Percentiles rank a stretch among this genome's conserved stretches.
These are phyloP conservation scores for Mylabris phalerata DNA, from an alignment of 1,140 invertebrate species.

Conservation along the genomic window DNA sequence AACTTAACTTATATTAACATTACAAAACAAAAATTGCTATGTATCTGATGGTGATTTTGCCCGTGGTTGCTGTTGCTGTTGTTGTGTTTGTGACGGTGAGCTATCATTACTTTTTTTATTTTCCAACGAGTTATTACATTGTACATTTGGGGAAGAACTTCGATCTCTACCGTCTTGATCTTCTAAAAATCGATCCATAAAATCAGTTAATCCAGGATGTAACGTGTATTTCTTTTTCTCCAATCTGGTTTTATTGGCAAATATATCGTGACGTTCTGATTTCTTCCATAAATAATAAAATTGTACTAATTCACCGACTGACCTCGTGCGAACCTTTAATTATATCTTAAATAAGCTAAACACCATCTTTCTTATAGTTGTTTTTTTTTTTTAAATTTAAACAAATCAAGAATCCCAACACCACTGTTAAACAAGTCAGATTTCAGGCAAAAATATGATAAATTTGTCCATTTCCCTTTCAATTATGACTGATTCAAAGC, in stretches of 20 bases:
- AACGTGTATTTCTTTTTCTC: constrained; percentile 84
- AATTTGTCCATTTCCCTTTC: no score
- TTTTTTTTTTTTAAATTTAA: no score
- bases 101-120: constrained; percentile 13
- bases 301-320: constrained; percentile 94
- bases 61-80: neutral
- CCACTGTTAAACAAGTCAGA: no score
- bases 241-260: constrained; percentile 73
- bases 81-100: neutral
- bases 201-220: constrained; percentile 78
- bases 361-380: constrained; percentile 5
- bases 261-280: constrained; percentile 92
- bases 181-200: constrained; percentile 80
- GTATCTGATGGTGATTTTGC: constrained; percentile 6
- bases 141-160: constrained; percentile 43
- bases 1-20: no score
- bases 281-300: constrained; percentile 99
- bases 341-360: constrained; percentile 17
- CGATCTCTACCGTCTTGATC: constrained; percentile 60
- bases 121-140: constrained; percentile 17
- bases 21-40: constrained; percentile 5
- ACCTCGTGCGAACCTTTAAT: constrained; percentile 73
- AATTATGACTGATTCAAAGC: no score
- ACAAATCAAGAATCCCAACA: no score
- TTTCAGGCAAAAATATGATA: no score